These are phyloP conservation scores for Tridacna crocea DNA, from an alignment of 2,888 invertebrate genomes.

Conservation along the genomic window DNA sequence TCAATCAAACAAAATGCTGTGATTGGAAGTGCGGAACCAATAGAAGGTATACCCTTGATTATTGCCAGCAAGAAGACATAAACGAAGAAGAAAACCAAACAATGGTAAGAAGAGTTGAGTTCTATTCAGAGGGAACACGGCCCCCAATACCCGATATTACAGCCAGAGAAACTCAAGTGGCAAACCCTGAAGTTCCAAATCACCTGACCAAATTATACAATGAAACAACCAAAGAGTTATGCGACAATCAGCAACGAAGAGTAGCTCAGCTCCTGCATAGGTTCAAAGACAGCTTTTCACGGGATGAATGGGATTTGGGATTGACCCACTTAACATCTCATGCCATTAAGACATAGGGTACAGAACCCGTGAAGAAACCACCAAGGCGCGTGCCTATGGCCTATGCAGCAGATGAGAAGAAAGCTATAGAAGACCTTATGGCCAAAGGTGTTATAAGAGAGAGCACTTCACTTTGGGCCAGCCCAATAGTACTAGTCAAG, in stretches of 20 bases:
- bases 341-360: conserved; percentile 44
- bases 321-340: conserved; percentile 51
- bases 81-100: neutral
- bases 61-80: conserved; percentile 17
- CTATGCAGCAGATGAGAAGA: conserved; percentile 38
- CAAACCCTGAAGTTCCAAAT: neutral
- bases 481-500: conserved; percentile 10
- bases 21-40: conserved; percentile 29
- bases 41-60: neutral
- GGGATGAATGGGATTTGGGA: conserved; percentile 49
- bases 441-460: conserved; percentile 37
- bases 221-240: neutral
- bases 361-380: conserved; percentile 47
- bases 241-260: neutral
- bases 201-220: conserved; percentile 2
- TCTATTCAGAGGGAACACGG: too few species aligned
- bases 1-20: conserved; percentile 30
- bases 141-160: neutral
- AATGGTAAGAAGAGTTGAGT: conserved; percentile 2
- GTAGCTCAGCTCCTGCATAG: conserved; percentile 19
- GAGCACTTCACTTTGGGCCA: conserved; percentile 16
- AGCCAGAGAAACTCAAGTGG: neutral
- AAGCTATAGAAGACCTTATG: conserved; percentile 33
- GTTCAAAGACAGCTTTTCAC: conserved; percentile 44
- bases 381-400: conserved; percentile 49